Percentiles rank a stretch among this genome's conserved stretches.
These are phyloP conservation scores for Ricordea florida DNA, from an alignment of 92 coral and sea anemone genomes.

Conservation along the genomic window DNA sequence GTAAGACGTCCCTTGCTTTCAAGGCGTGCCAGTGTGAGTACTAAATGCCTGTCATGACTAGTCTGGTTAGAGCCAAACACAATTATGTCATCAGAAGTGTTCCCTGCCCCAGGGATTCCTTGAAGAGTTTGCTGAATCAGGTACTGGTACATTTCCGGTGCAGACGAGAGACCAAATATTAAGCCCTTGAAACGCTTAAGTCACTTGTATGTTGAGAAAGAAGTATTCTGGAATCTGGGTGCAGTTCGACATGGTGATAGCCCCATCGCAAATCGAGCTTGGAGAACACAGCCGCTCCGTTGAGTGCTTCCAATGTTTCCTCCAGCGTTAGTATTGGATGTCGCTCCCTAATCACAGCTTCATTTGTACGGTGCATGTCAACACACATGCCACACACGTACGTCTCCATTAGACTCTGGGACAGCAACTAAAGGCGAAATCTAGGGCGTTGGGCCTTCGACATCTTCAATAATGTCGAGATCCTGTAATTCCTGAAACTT, in stretches of 20 bases:
- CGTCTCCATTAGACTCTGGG: too few species aligned
- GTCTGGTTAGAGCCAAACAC: neutral
- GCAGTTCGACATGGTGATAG: neutral
- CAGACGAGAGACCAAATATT: too few species aligned
- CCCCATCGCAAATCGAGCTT: neutral
- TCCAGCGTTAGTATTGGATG: neutral
- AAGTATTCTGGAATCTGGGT: neutral
- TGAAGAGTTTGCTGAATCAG: neutral
- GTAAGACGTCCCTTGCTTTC: constrained; percentile 26
- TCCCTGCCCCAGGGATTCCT: constrained; percentile 11
- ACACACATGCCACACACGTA: too few species aligned
- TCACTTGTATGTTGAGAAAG: too few species aligned
- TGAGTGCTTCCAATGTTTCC: neutral
- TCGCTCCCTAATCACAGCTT: neutral
- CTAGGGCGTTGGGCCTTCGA: too few species aligned
- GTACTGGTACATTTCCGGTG: too few species aligned
- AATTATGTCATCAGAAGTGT: constrained; percentile 32
- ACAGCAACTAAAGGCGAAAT: too few species aligned
- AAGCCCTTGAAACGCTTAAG: too few species aligned
- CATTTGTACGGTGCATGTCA: neutral
- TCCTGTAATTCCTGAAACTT: neutral
- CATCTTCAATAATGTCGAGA: neutral
- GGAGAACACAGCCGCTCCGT: neutral
- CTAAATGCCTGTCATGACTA: neutral
- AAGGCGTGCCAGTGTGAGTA: neutral